These are phyloP conservation scores for Elanoides forficatus DNA, from an alignment of 2,113 vertebrate genomes.

Conservation along the genomic window DNA sequence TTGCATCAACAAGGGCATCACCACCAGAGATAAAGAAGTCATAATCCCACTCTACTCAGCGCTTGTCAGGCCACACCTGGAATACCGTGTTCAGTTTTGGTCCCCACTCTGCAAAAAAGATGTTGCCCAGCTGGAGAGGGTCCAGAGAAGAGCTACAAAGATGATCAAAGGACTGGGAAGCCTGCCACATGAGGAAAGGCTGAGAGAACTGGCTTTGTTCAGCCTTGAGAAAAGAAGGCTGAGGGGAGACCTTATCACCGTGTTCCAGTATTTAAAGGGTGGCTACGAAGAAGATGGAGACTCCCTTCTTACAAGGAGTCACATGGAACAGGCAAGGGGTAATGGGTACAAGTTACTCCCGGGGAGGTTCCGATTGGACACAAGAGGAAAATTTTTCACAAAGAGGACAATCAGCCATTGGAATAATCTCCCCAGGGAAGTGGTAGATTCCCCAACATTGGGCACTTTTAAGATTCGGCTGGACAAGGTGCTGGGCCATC, in stretches of 20 bases:
- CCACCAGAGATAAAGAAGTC: neutral
- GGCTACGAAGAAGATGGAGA: neutral
- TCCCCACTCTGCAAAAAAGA: neutral
- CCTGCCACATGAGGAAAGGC: neutral
- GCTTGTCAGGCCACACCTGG: neutral
- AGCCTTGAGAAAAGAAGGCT: neutral
- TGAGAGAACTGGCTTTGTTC: neutral
- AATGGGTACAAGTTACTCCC: neutral
- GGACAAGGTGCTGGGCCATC: neutral
- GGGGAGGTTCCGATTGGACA: neutral
- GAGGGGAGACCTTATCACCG: neutral
- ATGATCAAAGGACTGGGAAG: neutral
- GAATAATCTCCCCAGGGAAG: neutral
- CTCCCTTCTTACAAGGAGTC: neutral
- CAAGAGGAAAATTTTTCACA: neutral
- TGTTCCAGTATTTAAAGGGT: neutral
- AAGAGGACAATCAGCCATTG: neutral
- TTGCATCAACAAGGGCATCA: too few species aligned
- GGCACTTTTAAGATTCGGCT: fast-evolving
- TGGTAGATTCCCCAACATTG: neutral
- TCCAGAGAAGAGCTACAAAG: neutral
- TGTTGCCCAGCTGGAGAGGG: neutral
- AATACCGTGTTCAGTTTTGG: neutral
- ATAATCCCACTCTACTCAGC: neutral
- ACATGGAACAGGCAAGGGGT: neutral